Conservation (phyloP, 2,113 vertebrate species). For the Odocoileus virginianus region DNA sequence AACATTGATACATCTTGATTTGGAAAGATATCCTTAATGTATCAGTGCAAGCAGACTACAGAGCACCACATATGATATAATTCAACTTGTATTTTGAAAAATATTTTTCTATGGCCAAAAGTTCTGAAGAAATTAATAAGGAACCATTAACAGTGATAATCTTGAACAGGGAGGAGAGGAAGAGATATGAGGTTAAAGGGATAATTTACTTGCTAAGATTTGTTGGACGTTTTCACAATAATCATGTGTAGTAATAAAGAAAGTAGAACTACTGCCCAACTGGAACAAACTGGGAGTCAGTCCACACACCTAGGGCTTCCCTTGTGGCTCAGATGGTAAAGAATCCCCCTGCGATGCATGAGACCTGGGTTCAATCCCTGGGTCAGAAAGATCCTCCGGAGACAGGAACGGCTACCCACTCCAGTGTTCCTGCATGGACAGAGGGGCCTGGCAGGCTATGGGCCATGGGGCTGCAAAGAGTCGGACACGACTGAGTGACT, state of each 20-base stretch:
- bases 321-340: not conserved
- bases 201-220: not conserved
- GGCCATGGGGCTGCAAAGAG: not conserved
- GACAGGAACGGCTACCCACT: not conserved
- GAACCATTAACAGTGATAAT: not conserved
- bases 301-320: not conserved
- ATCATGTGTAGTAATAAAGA: not conserved
- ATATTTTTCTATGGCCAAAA: not conserved
- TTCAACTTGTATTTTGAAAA: not conserved
- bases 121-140: not conserved
- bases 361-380: too few species aligned
- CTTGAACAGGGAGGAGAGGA: not conserved
- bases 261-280: not conserved
- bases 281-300: not conserved
- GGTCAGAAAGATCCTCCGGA: not conserved
- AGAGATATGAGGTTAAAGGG: not conserved
- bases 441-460: not conserved
- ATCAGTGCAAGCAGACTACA: not conserved
- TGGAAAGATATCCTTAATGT: not conserved
- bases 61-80: not conserved
- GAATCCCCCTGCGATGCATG: not conserved
- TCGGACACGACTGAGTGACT: accelerated
- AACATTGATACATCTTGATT: not conserved
- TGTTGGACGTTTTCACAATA: not conserved
- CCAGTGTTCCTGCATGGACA: not conserved